phyloP scores from a whole-genome alignment of 2,113 vertebrate genomes.

The Pao palembangensis region DNA sequence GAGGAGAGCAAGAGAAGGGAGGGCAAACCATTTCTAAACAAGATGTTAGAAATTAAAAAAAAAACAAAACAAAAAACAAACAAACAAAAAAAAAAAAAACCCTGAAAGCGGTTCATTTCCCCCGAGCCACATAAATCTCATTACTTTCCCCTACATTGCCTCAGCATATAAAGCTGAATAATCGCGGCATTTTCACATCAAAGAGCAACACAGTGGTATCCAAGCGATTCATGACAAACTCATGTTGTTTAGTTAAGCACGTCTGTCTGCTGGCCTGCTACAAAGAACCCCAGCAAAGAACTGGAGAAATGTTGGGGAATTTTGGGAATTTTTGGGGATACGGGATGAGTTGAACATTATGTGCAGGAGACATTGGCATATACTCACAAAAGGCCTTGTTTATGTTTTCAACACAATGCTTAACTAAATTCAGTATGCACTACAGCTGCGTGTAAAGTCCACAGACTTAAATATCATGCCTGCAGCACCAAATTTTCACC shows the following conservation, averaged over 20 bases:
- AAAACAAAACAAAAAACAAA: neutral
- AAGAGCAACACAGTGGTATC: conserved; percentile 44
- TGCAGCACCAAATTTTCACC: too few species aligned
- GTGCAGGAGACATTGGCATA: too few species aligned
- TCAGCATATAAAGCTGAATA: conserved; percentile 37
- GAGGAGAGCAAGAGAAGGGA: neutral
- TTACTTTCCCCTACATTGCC: conserved; percentile 38
- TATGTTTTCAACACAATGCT: neutral
- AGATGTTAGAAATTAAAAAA: conserved; percentile 25
- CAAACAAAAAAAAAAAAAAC: neutral
- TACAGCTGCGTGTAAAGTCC: neutral
- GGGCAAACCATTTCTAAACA: conserved; percentile 19
- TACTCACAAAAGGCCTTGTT: neutral
- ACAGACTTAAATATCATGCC: too few species aligned
- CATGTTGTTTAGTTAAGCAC: conserved; percentile 38
- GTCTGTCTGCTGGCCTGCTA: neutral
- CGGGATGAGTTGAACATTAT: too few species aligned
- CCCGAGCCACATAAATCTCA: conserved; percentile 37
- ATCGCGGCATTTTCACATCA: conserved; percentile 41
- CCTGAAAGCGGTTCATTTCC: conserved; percentile 33
- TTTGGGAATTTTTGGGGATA: neutral
- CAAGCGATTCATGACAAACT: conserved; percentile 28
- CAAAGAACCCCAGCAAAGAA: too few species aligned
- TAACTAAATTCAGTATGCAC: too few species aligned
- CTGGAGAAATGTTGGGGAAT: neutral